A percentile compares a stretch with the other conserved stretches of the same genome.
These are phyloP conservation scores for Psittacara wagleri DNA, from an alignment of 2,113 vertebrate species.

Conservation along the genomic window DNA sequence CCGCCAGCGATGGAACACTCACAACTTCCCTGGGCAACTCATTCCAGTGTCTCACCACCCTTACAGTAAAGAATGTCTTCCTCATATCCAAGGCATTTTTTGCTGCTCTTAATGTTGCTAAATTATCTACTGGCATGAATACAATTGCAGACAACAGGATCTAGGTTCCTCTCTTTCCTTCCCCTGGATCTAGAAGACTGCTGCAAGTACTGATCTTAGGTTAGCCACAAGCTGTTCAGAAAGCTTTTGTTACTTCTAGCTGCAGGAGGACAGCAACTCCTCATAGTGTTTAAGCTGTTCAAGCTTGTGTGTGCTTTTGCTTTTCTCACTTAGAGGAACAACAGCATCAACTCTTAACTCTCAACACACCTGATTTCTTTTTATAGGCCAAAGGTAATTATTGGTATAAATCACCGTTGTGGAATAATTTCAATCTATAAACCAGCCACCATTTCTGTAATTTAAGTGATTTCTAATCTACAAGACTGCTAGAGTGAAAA, in stretches of 20 bases:
- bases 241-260: background rate
- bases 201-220: background rate
- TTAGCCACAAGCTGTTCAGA: background rate
- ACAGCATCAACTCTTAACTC: background rate
- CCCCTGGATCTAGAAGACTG: too few relatives aligned
- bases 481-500: background rate
- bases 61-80: too few relatives aligned
- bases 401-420: background rate
- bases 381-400: background rate
- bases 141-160: fast-evolving
- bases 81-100: background rate
- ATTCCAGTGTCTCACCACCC: too few relatives aligned
- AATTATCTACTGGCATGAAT: fast-evolving
- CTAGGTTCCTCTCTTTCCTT: background rate
- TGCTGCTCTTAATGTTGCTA: background rate
- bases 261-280: background rate
- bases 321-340: background rate
- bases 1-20: too few relatives aligned
- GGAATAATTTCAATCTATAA: background rate
- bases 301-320: fast-evolving
- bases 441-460: background rate
- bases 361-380: background rate
- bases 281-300: fast-evolving
- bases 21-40: too few relatives aligned
- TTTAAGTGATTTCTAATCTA: background rate